phyloP scores from a whole-genome alignment of 2,888 invertebrate genomes.

The Prostheceraeus crozeri region DNA sequence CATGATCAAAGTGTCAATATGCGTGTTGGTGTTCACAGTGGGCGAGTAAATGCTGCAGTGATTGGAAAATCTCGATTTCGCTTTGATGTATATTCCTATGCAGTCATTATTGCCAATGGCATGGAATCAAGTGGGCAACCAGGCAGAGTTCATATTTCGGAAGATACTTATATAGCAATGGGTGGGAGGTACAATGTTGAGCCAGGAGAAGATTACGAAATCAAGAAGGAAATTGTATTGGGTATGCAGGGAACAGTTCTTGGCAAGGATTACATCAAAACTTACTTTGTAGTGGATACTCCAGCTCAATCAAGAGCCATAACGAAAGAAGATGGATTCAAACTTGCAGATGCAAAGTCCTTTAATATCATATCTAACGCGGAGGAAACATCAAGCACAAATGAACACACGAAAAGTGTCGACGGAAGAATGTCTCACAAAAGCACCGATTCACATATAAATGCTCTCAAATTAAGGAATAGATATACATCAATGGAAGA shows the following conservation, averaged over 20 bases:
- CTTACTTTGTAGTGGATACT: slow-evolving; percentile 32
- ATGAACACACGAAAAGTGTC: no score
- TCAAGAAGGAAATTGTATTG: slow-evolving; percentile 3
- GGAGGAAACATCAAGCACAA: no score
- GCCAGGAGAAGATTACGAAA: slow-evolving; percentile 21
- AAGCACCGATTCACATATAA: no score
- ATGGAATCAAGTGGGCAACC: slow-evolving; percentile 88
- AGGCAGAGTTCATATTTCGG: slow-evolving; percentile 68
- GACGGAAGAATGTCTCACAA: no score
- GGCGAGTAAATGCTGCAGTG: slow-evolving; percentile 61
- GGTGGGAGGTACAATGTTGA: not conserved
- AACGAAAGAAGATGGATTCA: no score
- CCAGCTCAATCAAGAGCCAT: no score
- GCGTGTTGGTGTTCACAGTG: slow-evolving; percentile 93
- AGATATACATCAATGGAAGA: no score
- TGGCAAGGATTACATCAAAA: slow-evolving; percentile 1
- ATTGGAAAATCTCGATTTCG: slow-evolving; percentile 88
- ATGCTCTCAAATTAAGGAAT: no score
- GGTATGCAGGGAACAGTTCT: slow-evolving; percentile 16
- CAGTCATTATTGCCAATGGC: slow-evolving; percentile 83
- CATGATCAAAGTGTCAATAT: slow-evolving; percentile 64
- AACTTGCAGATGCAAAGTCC: no score
- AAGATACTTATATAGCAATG: slow-evolving; percentile 64
- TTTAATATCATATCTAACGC: no score
- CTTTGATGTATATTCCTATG: slow-evolving; percentile 97